Evolutionary conservation across 2,888 invertebrate genomes (phyloP).

Genomic region (Drosophila niveifrons): DNA sequence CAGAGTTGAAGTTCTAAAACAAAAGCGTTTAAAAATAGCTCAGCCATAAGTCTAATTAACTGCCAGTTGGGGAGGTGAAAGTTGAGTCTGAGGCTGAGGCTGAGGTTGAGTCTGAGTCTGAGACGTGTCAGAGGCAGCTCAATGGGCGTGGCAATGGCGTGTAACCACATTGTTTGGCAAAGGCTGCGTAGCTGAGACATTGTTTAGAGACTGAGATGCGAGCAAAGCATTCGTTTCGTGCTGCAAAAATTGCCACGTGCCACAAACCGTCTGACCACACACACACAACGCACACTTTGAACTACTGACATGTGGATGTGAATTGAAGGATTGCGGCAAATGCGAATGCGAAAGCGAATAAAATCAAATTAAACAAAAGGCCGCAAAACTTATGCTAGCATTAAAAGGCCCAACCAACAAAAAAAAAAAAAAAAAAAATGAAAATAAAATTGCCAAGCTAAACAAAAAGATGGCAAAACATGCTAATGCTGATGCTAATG

Average conservation of each 20-base stretch:
- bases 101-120: neutral
- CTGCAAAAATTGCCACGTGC: slow-evolving; percentile 47
- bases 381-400: slow-evolving; percentile 32
- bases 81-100: neutral
- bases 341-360: slow-evolving; percentile 54
- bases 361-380: slow-evolving; percentile 60
- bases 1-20: slow-evolving; percentile 21
- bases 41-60: slow-evolving; percentile 63
- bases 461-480: slow-evolving; percentile 21
- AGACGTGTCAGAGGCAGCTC: slow-evolving; percentile 32
- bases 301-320: slow-evolving; percentile 39
- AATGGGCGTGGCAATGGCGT: slow-evolving; percentile 44
- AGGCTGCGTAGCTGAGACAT: slow-evolving; percentile 12
- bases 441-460: slow-evolving; percentile 35
- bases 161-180: slow-evolving; percentile 58
- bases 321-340: slow-evolving; percentile 53
- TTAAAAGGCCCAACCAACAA: slow-evolving; percentile 11
- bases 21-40: slow-evolving; percentile 60
- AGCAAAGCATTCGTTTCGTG: slow-evolving; percentile 18
- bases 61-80: slow-evolving; percentile 31
- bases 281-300: slow-evolving; percentile 18
- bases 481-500: slow-evolving; percentile 9
- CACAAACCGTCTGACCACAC: slow-evolving; percentile 55
- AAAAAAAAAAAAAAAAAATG: too few relatives aligned
- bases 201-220: slow-evolving; percentile 8